phyloP scores from a whole-genome alignment of 2,113 vertebrate species.

The Porphyrio hochstetteri region DNA sequence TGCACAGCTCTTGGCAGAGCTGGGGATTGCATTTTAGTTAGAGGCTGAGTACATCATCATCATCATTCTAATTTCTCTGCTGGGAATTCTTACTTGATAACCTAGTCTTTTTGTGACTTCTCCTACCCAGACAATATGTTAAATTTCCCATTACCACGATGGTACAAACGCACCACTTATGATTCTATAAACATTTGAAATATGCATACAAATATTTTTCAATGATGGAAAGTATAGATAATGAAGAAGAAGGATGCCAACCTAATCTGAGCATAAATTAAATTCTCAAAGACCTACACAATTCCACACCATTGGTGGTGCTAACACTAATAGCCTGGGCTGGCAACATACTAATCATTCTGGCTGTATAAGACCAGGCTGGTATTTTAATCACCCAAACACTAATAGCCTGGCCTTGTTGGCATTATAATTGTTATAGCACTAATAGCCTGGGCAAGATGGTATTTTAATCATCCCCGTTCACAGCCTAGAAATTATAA shows the following conservation, averaged over 20 bases:
- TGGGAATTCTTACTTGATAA: slow-evolving; percentile 9
- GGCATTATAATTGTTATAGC: slow-evolving; percentile 9
- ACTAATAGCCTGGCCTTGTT: background rate
- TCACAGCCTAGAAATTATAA: background rate
- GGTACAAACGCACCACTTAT: background rate
- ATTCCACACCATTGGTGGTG: background rate
- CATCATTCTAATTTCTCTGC: background rate
- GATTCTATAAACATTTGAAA: background rate
- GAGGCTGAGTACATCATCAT: background rate
- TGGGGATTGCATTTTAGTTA: background rate
- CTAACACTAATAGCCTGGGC: background rate
- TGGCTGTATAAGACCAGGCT: background rate
- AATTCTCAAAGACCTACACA: background rate
- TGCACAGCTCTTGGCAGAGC: background rate
- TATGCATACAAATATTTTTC: background rate
- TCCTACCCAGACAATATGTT: background rate
- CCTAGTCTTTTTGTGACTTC: background rate
- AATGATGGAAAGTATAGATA: background rate
- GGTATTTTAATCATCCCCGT: slow-evolving; percentile 45
- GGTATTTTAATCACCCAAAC: slow-evolving; percentile 46
- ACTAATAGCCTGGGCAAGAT: background rate
- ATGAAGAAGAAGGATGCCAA: background rate
- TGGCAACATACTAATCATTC: background rate
- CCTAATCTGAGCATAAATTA: background rate
- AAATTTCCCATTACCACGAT: background rate